A percentile compares a stretch with the other conserved stretches of the same genome.
Conservation (phyloP, 1,140 invertebrate genomes). For the Euura lappo region DNA sequence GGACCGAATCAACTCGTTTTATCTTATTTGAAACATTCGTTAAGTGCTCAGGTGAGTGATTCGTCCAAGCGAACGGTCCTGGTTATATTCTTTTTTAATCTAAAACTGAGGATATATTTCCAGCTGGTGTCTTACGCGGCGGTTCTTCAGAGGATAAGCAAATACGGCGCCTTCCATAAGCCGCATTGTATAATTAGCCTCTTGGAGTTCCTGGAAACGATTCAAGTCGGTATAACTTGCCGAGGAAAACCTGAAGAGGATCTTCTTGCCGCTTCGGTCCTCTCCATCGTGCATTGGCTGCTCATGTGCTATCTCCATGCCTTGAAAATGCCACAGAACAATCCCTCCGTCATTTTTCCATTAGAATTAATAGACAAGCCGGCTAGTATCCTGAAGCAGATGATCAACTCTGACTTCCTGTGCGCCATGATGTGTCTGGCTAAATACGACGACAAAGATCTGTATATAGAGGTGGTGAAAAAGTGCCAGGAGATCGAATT, state of each 20-base stretch:
- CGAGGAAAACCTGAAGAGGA: conserved; percentile 84
- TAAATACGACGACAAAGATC: conserved; percentile 73
- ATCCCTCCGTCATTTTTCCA: conserved; percentile 58
- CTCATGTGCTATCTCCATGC: conserved; percentile 77
- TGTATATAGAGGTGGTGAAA: conserved; percentile 72
- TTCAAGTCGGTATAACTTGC: conserved; percentile 73
- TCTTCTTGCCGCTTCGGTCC: conserved; percentile 73
- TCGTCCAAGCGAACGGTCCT: too few relatives aligned
- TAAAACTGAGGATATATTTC: conserved; percentile 23
- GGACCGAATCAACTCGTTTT: conserved; percentile 90
- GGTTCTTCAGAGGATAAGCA: conserved; percentile 85
- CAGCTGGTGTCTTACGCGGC: conserved; percentile 88
- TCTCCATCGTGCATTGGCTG: conserved; percentile 82
- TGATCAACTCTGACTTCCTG: conserved; percentile 77
- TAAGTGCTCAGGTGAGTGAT: conserved; percentile 75
- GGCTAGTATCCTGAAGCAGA: conserved; percentile 70
- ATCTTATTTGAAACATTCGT: conserved; percentile 90
- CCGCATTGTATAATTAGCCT: conserved; percentile 87
- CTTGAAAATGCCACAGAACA: conserved; percentile 60
- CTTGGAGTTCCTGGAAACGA: conserved; percentile 83
- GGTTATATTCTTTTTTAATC: background rate
- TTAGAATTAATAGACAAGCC: conserved; percentile 74
- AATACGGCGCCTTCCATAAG: conserved; percentile 88
- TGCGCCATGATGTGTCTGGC: conserved; percentile 84
- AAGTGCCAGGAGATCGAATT: conserved; percentile 76